phyloP scores from a whole-genome alignment of 2,113 vertebrate species.

The Columbina picui region DNA sequence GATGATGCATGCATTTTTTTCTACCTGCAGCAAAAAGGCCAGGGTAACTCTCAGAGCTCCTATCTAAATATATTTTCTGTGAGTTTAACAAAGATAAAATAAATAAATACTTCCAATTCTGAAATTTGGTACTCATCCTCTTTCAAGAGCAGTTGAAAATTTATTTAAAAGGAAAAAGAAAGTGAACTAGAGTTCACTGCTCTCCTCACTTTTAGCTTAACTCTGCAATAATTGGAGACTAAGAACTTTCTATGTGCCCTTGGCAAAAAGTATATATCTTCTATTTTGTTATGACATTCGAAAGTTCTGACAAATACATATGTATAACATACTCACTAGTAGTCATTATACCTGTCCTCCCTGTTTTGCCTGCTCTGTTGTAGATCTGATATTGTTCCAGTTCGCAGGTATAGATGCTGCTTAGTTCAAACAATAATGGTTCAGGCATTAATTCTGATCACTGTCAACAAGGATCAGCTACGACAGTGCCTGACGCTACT shows the following conservation, averaged over 20 bases:
- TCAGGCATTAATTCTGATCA: background rate
- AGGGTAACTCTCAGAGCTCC: background rate
- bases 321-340: background rate
- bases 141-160: background rate
- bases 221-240: background rate
- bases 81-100: background rate
- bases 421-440: background rate
- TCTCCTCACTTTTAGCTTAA: background rate
- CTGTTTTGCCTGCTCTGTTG: background rate
- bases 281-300: background rate
- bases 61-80: background rate
- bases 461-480: background rate
- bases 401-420: background rate
- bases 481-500: background rate
- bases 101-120: background rate
- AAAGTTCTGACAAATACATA: constrained; percentile 7
- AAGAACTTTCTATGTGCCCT: background rate
- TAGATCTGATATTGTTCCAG: background rate
- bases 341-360: background rate
- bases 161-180: background rate
- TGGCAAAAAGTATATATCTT: constrained; percentile 26
- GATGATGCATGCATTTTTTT: background rate
- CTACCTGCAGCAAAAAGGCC: background rate
- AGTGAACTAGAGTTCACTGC: background rate
- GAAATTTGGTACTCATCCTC: background rate